Conservation (phyloP, 2,113 vertebrate genomes). For the Pollachius pollachius region DNA sequence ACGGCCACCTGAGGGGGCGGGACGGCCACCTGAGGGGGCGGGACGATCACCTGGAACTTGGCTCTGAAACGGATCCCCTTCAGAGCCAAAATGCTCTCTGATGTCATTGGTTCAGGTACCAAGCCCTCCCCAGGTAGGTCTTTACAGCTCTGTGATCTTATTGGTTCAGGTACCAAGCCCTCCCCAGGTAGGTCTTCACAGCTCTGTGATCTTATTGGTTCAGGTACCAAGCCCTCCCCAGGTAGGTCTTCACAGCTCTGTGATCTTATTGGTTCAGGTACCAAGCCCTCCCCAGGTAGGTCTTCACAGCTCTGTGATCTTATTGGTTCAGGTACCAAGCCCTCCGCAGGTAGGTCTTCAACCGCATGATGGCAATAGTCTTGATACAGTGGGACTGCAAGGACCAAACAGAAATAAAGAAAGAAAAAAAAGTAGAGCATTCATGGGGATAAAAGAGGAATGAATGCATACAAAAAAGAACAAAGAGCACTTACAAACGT, state of each 20-base stretch:
- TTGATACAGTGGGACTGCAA: constrained; percentile 76
- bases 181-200: constrained; percentile 42
- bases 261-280: no score
- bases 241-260: no score
- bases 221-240: constrained; percentile 34
- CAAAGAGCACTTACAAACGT: constrained; percentile 57
- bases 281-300: no score
- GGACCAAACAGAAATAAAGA: neutral
- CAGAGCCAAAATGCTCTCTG: constrained; percentile 31
- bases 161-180: constrained; percentile 36
- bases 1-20: neutral
- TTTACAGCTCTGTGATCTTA: constrained; percentile 24
- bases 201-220: constrained; percentile 31
- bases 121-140: neutral
- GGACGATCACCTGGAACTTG: rapidly evolving
- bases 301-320: constrained; percentile 27
- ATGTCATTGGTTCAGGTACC: constrained; percentile 38
- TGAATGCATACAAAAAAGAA: neutral
- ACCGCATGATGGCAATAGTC: constrained; percentile 62
- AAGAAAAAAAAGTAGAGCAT: neutral
- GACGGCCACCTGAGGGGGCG: neutral
- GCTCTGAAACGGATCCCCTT: neutral
- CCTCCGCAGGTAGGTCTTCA: constrained; percentile 35
- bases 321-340: constrained; percentile 41
- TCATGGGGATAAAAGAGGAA: neutral